Evolutionary conservation across 2,888 invertebrate species (phyloP), one percentile per base, ranked within the genome.

Genomic region (Cactoblastis cactorum): DNA sequence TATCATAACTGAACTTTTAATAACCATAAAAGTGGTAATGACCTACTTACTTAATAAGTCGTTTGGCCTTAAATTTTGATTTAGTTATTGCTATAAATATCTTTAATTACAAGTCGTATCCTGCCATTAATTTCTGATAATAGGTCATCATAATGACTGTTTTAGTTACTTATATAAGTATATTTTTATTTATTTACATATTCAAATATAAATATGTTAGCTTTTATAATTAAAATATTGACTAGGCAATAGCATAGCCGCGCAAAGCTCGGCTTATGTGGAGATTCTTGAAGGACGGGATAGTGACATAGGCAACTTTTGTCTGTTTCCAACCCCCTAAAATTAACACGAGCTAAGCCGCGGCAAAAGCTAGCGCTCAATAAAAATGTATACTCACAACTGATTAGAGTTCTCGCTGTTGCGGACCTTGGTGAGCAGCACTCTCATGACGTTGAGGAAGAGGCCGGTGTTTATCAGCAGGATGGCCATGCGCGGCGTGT

Each of bases 391-490:
- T 54, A 81, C 81, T 79, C 56, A 88, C 90, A 86, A 58, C 59
- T 90, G 85, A 57, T 88, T 83, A 5, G 86, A 76, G 54, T 88
- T 90, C 54, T 91, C 91, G 4, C 86, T 71, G 53, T 87, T 89
- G 39, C 91, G 87, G 39, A 94, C 81, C 69, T 94, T 94, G 0
- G 92, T 91, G 14, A 93, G 73, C 53, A 95, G 77, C 0, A 94
- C 92, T 53, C 94, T 81, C 15, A 94, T 75, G 9, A 94, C 92
- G 63, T 94, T 93, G 2, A 91, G 61, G 49, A 94, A 87, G 0
- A 95, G 83, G 0, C 85, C 61, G 0, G 92, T 81, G 69, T 94
- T 94, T 15, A 92, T 65, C 0, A 83, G 51, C 17, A 94, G 74
- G 59, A 93, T 91, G 3, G 79, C 64, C n/a, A 93, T 74, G 41